phyloP scores from a whole-genome alignment of 1,140 invertebrate species.

The Batillaria attramentaria region DNA sequence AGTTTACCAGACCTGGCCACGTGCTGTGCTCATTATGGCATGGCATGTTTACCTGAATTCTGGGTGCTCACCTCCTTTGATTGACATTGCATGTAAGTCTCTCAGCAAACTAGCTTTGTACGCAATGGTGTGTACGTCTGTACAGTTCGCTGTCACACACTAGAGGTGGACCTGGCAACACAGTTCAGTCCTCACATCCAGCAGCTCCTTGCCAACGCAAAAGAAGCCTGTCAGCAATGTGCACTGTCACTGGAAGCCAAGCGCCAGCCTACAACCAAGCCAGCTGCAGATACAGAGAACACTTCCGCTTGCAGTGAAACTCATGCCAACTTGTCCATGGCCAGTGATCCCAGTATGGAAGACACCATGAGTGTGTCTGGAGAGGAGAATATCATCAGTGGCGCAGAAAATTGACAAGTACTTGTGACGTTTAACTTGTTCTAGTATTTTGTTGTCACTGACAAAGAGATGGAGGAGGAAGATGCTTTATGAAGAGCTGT shows the following conservation, averaged over 20 bases:
- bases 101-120: too few species aligned
- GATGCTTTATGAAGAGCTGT: too few species aligned
- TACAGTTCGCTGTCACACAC: slow-evolving; percentile 57
- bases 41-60: too few species aligned
- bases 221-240: slow-evolving; percentile 49
- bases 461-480: too few species aligned
- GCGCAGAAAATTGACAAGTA: too few species aligned
- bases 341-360: background rate
- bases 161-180: slow-evolving; percentile 60
- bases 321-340: background rate
- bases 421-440: too few species aligned
- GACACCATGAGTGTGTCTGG: background rate
- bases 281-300: background rate
- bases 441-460: too few species aligned
- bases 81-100: too few species aligned
- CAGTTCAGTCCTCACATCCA: slow-evolving; percentile 59
- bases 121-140: too few species aligned
- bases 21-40: too few species aligned
- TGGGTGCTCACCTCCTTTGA: slow-evolving; percentile 26
- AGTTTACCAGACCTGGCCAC: too few species aligned
- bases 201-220: slow-evolving; percentile 36
- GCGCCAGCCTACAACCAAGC: background rate
- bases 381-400: background rate
- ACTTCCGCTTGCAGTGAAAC: background rate
- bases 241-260: background rate